These are phyloP conservation scores for Silurus lanzhouensis DNA, from an alignment of 2,797 vertebrate species.

Conservation along the genomic window DNA sequence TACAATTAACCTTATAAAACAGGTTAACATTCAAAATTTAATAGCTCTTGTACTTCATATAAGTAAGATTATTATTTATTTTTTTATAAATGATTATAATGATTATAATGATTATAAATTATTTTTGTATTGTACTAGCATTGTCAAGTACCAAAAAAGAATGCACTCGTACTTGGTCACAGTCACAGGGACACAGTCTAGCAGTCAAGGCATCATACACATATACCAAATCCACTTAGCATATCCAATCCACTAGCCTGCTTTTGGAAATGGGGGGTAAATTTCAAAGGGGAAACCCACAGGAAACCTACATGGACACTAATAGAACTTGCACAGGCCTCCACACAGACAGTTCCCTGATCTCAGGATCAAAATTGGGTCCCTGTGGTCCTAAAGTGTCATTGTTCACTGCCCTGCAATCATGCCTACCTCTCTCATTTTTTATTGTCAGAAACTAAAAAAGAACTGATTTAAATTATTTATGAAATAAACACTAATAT, in stretches of 20 bases:
- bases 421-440: neutral
- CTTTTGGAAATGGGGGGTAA: neutral
- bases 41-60: neutral
- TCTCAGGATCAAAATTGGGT: neutral
- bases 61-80: neutral
- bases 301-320: neutral
- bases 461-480: neutral
- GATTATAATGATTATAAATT: neutral
- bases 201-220: neutral
- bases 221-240: neutral
- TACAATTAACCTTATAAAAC: neutral
- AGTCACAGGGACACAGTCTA: neutral
- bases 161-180: neutral
- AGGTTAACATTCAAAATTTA: too few relatives aligned
- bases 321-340: neutral
- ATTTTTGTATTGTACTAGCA: neutral
- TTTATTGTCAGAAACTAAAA: neutral
- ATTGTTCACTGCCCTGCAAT: neutral
- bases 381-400: neutral
- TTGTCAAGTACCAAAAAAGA: neutral
- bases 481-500: slow-evolving; percentile 10
- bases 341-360: neutral
- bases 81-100: too few relatives aligned
- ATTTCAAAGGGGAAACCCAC: neutral
- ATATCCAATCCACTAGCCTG: neutral